Conservation (phyloP, 2,888 invertebrate species). For the Tinea trinotella region DNA sequence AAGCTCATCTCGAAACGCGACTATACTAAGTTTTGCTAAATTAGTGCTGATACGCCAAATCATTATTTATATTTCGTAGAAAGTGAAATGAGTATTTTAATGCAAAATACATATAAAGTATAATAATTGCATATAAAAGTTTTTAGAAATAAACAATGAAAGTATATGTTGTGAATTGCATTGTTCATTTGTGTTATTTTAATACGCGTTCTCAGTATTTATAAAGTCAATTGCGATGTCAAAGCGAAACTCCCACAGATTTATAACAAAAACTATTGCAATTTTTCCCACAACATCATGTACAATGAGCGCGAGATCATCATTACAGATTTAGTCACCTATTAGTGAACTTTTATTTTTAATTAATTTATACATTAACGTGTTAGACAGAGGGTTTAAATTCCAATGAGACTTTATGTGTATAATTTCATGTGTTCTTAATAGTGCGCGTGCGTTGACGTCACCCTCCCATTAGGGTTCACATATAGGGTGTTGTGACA, state of each 20-base stretch:
- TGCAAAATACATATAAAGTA: too few relatives aligned
- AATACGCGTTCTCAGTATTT: conserved; percentile 14
- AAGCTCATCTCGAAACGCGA: too few relatives aligned
- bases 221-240: conserved; percentile 36
- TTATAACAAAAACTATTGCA: conserved; percentile 59
- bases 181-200: neutral
- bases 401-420: neutral
- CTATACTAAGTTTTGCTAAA: too few relatives aligned
- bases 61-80: too few relatives aligned
- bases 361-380: conserved; percentile 18
- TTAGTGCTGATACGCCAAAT: too few relatives aligned
- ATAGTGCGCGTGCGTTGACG: conserved; percentile 36
- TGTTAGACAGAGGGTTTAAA: neutral
- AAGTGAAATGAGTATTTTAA: too few relatives aligned
- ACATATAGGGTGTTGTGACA: conserved; percentile 65
- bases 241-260: conserved; percentile 66
- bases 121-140: neutral
- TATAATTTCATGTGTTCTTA: neutral
- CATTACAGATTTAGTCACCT: conserved; percentile 45
- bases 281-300: conserved; percentile 64
- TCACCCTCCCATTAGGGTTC: conserved; percentile 30
- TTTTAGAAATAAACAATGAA: conserved; percentile 6
- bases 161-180: neutral
- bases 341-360: neutral
- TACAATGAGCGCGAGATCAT: conserved; percentile 55